Evolutionary conservation across 2,888 invertebrate species (phyloP).

Genomic region (Conus canariensis): DNA sequence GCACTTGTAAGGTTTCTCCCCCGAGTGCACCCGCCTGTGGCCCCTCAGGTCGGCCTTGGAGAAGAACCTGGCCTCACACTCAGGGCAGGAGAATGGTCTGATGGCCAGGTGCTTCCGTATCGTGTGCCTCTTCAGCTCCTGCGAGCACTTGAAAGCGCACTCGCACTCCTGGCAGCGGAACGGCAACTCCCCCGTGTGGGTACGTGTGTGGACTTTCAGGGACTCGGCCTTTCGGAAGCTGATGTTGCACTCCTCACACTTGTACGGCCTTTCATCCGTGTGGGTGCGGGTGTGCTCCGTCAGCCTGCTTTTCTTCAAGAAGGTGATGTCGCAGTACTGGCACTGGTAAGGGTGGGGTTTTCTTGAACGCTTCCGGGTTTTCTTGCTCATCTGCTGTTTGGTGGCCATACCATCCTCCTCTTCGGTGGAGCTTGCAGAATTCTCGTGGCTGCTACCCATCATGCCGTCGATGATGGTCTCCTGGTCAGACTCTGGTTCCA

Average conservation of each 20-base stretch:
- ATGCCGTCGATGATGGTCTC: not conserved
- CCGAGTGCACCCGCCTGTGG: not conserved
- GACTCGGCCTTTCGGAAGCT: not conserved
- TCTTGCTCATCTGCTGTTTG: not conserved
- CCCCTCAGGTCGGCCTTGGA: not conserved
- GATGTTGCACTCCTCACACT: not conserved
- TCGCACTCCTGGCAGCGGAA: not conserved
- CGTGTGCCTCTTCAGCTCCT: not conserved
- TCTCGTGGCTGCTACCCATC: not conserved
- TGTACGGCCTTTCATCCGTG: not conserved
- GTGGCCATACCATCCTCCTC: not conserved
- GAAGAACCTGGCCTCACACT: not conserved
- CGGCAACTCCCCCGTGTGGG: constrained; percentile 6
- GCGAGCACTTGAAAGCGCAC: not conserved
- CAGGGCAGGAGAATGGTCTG: not conserved
- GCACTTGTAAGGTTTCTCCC: not conserved
- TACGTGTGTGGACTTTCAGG: not conserved
- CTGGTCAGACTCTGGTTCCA: not conserved
- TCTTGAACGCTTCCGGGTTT: not conserved
- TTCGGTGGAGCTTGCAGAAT: not conserved
- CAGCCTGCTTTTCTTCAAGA: not conserved
- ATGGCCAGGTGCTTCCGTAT: not conserved
- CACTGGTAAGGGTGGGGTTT: not conserved
- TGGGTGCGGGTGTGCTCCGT: not conserved
- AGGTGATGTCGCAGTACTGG: not conserved